A percentile compares a stretch with the other conserved stretches of the same genome.
phyloP scores from a whole-genome alignment of 2,888 invertebrate species.

The Gymnoscelis rufifasciata region DNA sequence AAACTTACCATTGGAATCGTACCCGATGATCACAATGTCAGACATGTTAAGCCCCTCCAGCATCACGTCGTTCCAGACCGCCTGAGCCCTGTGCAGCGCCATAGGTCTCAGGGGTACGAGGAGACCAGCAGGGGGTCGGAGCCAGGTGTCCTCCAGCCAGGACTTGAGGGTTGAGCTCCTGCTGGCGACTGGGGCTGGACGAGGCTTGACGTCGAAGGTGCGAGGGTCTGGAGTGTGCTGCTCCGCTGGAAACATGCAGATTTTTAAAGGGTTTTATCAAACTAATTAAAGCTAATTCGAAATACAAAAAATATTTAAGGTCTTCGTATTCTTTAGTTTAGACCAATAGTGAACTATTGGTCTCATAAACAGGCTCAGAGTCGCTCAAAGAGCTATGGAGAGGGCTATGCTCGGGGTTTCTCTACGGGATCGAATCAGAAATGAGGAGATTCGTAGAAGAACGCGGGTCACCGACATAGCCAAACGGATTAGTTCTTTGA shows the following conservation, averaged over 20 bases:
- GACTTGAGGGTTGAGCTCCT: conserved; percentile 53
- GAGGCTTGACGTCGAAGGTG: conserved; percentile 37
- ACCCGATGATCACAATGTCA: conserved; percentile 67
- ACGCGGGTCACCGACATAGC: too few species aligned
- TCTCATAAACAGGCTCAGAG: too few species aligned
- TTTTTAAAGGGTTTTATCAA: too few species aligned
- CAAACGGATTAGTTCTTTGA: too few species aligned
- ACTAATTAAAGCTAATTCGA: too few species aligned
- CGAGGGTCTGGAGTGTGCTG: conserved; percentile 38
- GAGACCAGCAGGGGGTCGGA: conserved; percentile 63
- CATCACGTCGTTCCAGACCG: conserved; percentile 64
- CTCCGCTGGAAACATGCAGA: conserved; percentile 47
- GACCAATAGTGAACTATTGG: too few species aligned
- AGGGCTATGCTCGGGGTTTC: too few species aligned
- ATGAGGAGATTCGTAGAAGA: too few species aligned
- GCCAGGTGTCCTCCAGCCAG: conserved; percentile 70
- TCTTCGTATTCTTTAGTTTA: too few species aligned
- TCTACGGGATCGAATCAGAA: too few species aligned
- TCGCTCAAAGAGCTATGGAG: too few species aligned
- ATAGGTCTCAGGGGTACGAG: conserved; percentile 64
- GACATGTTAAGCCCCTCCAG: conserved; percentile 54
- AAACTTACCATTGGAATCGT: conserved; percentile 64
- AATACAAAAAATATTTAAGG: too few species aligned
- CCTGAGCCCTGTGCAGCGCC: conserved; percentile 58
- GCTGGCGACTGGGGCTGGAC: conserved; percentile 36